Evolutionary conservation across 1,140 invertebrate genomes (phyloP), one percentile per base, ranked within the genome.

Genomic region (Brevipalpus yothersi): DNA sequence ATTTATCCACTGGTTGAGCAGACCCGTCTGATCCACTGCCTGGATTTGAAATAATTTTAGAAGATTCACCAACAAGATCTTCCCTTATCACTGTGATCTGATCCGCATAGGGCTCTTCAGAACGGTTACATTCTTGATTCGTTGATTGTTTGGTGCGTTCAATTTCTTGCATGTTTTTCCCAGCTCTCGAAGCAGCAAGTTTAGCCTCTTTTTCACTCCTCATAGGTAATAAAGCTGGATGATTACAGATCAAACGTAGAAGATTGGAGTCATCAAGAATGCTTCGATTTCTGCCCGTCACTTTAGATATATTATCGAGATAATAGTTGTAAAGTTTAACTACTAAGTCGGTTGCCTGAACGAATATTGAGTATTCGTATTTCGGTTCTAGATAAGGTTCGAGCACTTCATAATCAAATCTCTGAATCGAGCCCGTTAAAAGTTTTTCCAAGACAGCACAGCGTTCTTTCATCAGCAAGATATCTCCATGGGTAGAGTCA

Each of bases 391-490:
- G 8, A 3, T n/a, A 13, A 17, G 12, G 49, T 10, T 51, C 17
- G 10, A 51, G 21, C n/a, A 19, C 10, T n/a, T 51, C 49, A 51
- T 51, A 17, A 19, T 17, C n/a, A 51, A 54, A 23, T 15, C 54
- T 9, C 31, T 83, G 54, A 23, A 56, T 17, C 39, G 10, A 56
- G 3, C 49, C 41, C 1, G 10, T 11, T 17, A 58, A 11, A 53
- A 58, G 15, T 51, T 31, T 47, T 4, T 42, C 13, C 5, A 61
- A n/a, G 13, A 59, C 41, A 4, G 43, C 4, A 15, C 19, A n/a
- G 1, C 40, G 17, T 49, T 47, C 21, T 54, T 59, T 61, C 60
- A 61, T 61, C 4, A 17, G 9, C 4, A 17, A n/a, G 21, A 58
- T 17, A 9, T 61, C 60, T 10, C 15, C 4, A 11, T 4, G 4